Conservation (phyloP, 2,888 invertebrate genomes). For the Eristalis intricaria region DNA sequence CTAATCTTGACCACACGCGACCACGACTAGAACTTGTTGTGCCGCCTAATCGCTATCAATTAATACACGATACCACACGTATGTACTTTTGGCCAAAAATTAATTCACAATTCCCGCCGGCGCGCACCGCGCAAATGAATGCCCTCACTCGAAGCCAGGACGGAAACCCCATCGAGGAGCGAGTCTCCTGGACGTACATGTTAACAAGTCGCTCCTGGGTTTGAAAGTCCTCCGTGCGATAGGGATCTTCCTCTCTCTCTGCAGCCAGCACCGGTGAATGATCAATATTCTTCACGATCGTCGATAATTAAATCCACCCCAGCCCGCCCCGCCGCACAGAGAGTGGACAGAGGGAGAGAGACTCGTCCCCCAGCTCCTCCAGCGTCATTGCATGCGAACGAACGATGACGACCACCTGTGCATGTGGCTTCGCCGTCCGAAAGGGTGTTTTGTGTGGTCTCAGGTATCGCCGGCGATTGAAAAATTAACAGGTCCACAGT, state of each 20-base stretch:
- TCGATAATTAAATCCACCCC: slow-evolving; percentile 62
- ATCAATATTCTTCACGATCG: slow-evolving; percentile 59
- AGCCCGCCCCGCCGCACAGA: background rate
- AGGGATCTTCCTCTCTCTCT: slow-evolving; percentile 20
- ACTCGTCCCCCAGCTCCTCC: background rate
- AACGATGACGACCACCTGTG: slow-evolving; percentile 66
- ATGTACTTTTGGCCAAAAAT: slow-evolving; percentile 55
- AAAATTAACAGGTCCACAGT: slow-evolving; percentile 64
- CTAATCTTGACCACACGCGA: slow-evolving; percentile 71
- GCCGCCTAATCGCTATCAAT: slow-evolving; percentile 62
- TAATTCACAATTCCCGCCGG: slow-evolving; percentile 51
- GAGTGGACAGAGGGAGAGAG: background rate
- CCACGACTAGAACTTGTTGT: slow-evolving; percentile 37
- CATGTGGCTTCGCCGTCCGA: slow-evolving; percentile 2
- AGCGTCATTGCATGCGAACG: slow-evolving; percentile 1
- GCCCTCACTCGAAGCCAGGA: background rate
- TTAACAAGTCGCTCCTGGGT: slow-evolving; percentile 65
- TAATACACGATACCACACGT: slow-evolving; percentile 60
- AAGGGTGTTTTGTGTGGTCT: slow-evolving; percentile 61
- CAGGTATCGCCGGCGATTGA: slow-evolving; percentile 55
- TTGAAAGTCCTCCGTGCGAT: slow-evolving; percentile 37
- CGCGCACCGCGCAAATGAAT: slow-evolving; percentile 8
- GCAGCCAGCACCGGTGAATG: slow-evolving; percentile 25
- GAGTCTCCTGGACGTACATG: slow-evolving; percentile 40
- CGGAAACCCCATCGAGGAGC: slow-evolving; percentile 45